A percentile compares a stretch with the other conserved stretches of the same genome.
These are phyloP conservation scores for Acanthiza pusilla DNA, from an alignment of 2,797 vertebrate species.

Conservation along the genomic window DNA sequence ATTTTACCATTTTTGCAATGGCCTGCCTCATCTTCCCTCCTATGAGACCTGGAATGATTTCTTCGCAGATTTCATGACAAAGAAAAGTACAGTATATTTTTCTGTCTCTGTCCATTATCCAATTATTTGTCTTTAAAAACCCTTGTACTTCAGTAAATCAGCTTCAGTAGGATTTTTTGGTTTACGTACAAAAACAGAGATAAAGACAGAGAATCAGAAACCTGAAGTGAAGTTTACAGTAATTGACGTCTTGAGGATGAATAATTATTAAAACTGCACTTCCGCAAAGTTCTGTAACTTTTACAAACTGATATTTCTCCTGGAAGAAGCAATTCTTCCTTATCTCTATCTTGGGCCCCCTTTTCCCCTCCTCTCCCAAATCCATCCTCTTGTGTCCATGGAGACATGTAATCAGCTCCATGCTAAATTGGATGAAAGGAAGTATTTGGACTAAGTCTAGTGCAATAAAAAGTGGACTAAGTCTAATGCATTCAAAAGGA, in stretches of 20 bases:
- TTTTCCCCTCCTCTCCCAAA: background rate
- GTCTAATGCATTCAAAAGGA: too few relatives aligned
- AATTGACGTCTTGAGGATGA: background rate
- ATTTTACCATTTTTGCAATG: too few relatives aligned
- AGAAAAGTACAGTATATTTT: conserved; percentile 66
- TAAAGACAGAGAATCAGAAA: background rate
- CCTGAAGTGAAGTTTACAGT: background rate
- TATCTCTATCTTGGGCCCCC: rapidly evolving
- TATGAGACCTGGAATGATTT: conserved; percentile 75
- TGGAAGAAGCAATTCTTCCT: background rate
- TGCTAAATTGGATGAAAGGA: background rate
- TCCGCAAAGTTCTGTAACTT: background rate
- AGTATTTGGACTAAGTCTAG: too few relatives aligned
- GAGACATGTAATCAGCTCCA: background rate
- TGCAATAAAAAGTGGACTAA: too few relatives aligned
- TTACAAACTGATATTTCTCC: rapidly evolving
- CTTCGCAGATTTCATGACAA: conserved; percentile 72
- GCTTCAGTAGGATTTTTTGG: background rate
- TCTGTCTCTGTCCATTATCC: background rate
- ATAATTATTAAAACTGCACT: background rate
- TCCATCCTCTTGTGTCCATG: background rate
- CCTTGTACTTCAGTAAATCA: background rate
- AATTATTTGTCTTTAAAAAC: background rate
- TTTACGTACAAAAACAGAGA: background rate
- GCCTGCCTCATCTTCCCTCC: too few relatives aligned